phyloP scores from a whole-genome alignment of 2,888 invertebrate species.

The Seladonia tumulorum region DNA sequence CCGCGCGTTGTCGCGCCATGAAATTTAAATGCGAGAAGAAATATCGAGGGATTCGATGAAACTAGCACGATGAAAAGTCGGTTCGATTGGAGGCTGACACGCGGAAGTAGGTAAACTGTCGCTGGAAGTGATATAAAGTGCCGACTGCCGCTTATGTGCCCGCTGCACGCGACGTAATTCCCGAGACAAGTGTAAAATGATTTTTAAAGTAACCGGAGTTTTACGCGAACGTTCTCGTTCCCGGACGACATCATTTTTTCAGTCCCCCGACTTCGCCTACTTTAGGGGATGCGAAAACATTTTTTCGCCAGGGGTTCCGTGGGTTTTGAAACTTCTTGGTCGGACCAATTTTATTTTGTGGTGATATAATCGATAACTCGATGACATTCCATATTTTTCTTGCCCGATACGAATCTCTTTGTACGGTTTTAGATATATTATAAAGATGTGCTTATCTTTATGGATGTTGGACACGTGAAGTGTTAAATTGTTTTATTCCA shows the following conservation, averaged over 20 bases:
- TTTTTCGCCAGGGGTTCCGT: background rate
- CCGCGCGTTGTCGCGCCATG: background rate
- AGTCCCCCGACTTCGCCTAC: background rate
- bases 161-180: conserved; percentile 34
- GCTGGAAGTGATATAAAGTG: conserved; percentile 18
- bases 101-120: conserved; percentile 38
- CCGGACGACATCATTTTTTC: background rate
- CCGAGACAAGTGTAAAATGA: conserved; percentile 20
- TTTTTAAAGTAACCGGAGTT: conserved; percentile 22
- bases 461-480: background rate
- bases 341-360: background rate
- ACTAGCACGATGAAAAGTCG: conserved; percentile 30
- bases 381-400: background rate
- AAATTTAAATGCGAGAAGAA: conserved; percentile 33
- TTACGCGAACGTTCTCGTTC: background rate
- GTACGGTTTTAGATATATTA: background rate
- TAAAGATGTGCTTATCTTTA: conserved; percentile 6
- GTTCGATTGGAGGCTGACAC: conserved; percentile 36
- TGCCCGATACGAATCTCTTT: background rate
- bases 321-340: background rate
- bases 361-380: no score
- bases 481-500: background rate
- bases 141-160: conserved; percentile 25
- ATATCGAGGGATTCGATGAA: conserved; percentile 29
- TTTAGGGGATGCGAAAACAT: background rate